A percentile compares a stretch with the other conserved stretches of the same genome.
phyloP scores from a whole-genome alignment of 2,888 invertebrate genomes.

The Miltochrista miniata region DNA sequence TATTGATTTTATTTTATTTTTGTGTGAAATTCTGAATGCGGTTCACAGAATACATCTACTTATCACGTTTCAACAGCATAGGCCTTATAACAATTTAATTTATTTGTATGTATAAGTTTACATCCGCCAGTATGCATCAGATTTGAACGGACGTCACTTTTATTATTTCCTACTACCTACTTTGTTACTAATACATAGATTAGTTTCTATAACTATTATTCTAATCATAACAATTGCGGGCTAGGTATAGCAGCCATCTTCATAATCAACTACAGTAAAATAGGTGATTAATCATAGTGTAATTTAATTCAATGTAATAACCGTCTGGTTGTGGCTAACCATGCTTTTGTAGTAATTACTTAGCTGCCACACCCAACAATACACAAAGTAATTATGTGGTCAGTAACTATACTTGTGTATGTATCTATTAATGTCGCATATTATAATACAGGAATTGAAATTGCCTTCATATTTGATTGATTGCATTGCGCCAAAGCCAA shows the following conservation, averaged over 20 bases:
- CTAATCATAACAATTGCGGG: not conserved
- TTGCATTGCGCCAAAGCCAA: no score
- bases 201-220: not conserved
- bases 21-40: not conserved
- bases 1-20: no score
- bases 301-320: constrained; percentile 1
- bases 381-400: constrained; percentile 1
- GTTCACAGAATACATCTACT: no score
- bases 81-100: no score
- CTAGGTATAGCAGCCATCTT: not conserved
- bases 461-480: no score
- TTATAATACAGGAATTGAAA: not conserved
- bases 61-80: not conserved
- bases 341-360: constrained; percentile 9
- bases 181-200: no score
- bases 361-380: constrained; percentile 2
- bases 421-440: not conserved
- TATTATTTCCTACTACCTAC: no score
- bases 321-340: not conserved
- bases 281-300: constrained; percentile 8
- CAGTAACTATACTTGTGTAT: not conserved
- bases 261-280: constrained; percentile 1
- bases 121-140: no score
- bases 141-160: no score
- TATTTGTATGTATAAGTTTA: no score